Percentiles rank a stretch among this genome's conserved stretches.
phyloP scores from a whole-genome alignment of 2,888 invertebrate genomes.

The Acanthosepion pharaonis region DNA sequence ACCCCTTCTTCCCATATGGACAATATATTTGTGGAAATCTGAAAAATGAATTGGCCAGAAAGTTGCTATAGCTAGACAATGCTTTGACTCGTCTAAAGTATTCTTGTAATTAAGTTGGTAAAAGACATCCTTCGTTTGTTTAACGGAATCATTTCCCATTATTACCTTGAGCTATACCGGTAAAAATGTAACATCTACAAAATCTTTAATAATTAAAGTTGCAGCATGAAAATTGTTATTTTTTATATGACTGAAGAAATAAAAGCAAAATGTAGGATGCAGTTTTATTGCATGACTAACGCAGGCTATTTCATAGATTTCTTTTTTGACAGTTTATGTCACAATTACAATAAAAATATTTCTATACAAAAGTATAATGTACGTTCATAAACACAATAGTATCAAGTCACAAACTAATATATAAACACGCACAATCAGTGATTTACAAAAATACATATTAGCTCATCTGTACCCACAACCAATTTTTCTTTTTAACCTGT shows the following conservation, averaged over 20 bases:
- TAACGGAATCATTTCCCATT: background rate
- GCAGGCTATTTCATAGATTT: background rate
- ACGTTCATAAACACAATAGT: background rate
- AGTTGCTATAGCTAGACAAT: no score
- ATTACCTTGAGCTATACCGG: background rate
- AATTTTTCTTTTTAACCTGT: background rate
- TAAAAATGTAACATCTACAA: background rate
- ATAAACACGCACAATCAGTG: background rate
- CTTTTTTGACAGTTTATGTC: background rate
- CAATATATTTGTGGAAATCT: no score
- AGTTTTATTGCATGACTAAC: background rate
- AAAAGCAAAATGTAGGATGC: background rate
- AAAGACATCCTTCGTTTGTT: no score
- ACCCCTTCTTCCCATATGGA: no score
- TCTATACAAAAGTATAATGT: background rate
- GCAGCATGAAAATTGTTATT: background rate
- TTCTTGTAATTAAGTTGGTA: no score
- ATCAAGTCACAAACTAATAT: background rate
- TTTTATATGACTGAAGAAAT: background rate
- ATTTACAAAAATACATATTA: background rate
- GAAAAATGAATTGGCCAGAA: no score
- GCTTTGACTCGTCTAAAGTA: no score
- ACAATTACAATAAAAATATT: background rate
- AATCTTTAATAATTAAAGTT: background rate
- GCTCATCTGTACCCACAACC: background rate